phyloP scores from a whole-genome alignment of 2,113 vertebrate genomes.

The Danionella cerebrum region DNA sequence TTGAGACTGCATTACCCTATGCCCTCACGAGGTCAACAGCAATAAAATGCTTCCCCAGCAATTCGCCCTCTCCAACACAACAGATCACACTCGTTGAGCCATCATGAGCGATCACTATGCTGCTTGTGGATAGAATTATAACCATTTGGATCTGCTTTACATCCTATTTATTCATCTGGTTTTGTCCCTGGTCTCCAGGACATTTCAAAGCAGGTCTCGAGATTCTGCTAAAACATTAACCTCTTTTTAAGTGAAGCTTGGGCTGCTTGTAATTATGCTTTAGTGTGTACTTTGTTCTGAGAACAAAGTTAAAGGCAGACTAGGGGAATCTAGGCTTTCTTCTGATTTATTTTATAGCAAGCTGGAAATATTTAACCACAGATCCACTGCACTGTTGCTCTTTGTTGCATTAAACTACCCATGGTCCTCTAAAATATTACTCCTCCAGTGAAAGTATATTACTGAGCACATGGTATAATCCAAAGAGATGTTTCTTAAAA shows the following conservation, averaged over 20 bases:
- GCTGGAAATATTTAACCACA: conserved; percentile 31
- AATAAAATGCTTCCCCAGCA: not conserved
- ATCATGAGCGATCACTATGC: not conserved
- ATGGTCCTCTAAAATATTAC: not conserved
- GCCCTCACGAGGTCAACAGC: not conserved
- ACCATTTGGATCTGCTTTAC: not conserved
- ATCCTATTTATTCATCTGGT: not conserved
- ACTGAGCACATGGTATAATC: no score
- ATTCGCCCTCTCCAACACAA: conserved; percentile 23
- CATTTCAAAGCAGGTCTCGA: conserved; percentile 6
- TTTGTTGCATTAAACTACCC: not conserved
- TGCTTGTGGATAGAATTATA: not conserved
- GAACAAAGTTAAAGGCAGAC: conserved; percentile 6
- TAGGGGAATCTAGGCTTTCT: not conserved
- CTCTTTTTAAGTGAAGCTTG: not conserved
- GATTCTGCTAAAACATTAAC: not conserved
- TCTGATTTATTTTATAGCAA: conserved; percentile 12
- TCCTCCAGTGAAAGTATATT: not conserved
- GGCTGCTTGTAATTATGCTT: not conserved
- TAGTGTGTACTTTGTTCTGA: conserved; percentile 13
- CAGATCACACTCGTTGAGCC: not conserved
- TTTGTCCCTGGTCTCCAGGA: no score
- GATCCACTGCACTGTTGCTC: not conserved
- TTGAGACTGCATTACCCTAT: not conserved
- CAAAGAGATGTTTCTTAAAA: no score